Conservation (phyloP, 2,888 invertebrate genomes). For the Dasypogon diadema region DNA sequence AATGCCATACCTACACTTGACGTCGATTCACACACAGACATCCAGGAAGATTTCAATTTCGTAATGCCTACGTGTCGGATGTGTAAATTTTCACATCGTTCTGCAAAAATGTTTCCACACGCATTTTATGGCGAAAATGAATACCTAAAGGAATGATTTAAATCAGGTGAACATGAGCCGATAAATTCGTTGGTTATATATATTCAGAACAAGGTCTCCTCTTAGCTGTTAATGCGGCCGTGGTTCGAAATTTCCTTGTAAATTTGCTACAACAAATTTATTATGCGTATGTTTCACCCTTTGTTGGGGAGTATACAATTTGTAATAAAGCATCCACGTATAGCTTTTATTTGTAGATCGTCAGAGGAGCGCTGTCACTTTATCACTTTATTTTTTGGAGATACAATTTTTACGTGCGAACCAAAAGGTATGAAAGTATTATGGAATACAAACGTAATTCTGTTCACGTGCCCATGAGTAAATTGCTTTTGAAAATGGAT, state of each 20-base stretch:
- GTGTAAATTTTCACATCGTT: slow-evolving; percentile 32
- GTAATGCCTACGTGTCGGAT: slow-evolving; percentile 41
- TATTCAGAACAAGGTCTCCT: neutral
- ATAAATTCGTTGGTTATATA: neutral
- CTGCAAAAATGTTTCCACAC: neutral
- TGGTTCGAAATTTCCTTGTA: neutral
- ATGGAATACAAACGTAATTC: no score
- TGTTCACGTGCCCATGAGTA: no score
- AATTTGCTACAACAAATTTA: slow-evolving; percentile 30
- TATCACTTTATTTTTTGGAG: no score
- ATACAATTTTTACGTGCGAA: no score
- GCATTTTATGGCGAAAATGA: slow-evolving; percentile 5
- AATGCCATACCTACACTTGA: neutral
- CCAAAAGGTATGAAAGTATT: no score
- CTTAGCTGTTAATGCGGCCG: slow-evolving; percentile 5
- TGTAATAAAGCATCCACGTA: slow-evolving; percentile 1
- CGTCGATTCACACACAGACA: slow-evolving; percentile 3
- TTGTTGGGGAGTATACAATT: neutral
- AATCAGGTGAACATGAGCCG: slow-evolving; percentile 18
- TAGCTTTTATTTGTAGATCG: no score
- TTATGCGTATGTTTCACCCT: neutral
- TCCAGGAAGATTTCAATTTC: slow-evolving; percentile 40
- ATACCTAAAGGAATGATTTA: slow-evolving; percentile 26
- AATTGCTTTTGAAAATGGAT: no score
- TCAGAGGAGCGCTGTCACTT: no score